These are phyloP conservation scores for Anastrepha obliqua DNA, from an alignment of 1,140 invertebrate species.

Conservation along the genomic window DNA sequence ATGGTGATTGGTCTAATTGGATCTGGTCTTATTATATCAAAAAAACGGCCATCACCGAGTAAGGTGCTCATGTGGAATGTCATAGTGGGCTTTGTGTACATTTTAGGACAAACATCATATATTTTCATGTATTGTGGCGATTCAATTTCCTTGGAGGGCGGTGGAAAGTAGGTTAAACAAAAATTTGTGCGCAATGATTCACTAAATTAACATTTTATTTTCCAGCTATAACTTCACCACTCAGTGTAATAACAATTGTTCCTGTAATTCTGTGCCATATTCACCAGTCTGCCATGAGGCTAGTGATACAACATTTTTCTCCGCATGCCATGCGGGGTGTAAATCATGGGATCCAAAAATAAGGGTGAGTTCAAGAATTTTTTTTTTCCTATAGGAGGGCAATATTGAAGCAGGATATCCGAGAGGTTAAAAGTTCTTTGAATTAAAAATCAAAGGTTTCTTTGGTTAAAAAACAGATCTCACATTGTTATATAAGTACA, in stretches of 20 bases:
- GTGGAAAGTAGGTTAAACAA: conserved; percentile 63
- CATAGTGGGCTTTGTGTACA: conserved; percentile 77
- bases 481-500: too few relatives aligned
- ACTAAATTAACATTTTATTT: neutral
- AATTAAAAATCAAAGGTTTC: too few relatives aligned
- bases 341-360: conserved; percentile 63
- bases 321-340: conserved; percentile 80
- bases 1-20: conserved; percentile 80
- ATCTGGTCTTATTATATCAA: conserved; percentile 79
- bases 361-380: conserved; percentile 57
- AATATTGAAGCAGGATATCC: too few relatives aligned
- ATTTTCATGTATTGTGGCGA: conserved; percentile 79
- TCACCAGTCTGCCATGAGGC: conserved; percentile 78
- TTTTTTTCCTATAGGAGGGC: too few relatives aligned
- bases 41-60: conserved; percentile 78
- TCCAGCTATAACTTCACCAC: conserved; percentile 76
- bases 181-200: too few relatives aligned
- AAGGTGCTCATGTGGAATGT: conserved; percentile 81
- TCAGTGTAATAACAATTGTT: conserved; percentile 77
- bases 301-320: conserved; percentile 78
- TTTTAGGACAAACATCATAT: conserved; percentile 76
- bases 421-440: too few relatives aligned
- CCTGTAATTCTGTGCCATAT: conserved; percentile 77
- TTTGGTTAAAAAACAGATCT: too few relatives aligned
- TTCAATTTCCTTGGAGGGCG: conserved; percentile 60